A percentile compares a stretch with the other conserved stretches of the same genome.
Conservation (phyloP, 1,140 invertebrate genomes). For the Antheraea pernyi region DNA sequence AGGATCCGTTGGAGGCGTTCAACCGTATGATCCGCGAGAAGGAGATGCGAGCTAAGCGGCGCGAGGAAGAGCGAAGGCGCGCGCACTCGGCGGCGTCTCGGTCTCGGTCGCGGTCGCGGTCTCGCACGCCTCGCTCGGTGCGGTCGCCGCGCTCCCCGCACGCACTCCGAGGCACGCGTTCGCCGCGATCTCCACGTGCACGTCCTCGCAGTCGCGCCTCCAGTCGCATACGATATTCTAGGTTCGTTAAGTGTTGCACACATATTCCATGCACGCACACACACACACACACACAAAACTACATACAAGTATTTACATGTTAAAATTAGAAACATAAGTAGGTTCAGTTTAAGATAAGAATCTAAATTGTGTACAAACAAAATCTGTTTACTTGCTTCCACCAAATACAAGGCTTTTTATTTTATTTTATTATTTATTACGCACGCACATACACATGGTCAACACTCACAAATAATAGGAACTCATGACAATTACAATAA, state of each 20-base stretch:
- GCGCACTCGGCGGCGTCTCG: constrained; percentile 49
- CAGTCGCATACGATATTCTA: constrained; percentile 66
- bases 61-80: constrained; percentile 82
- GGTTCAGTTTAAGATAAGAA: no score
- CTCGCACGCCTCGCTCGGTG: constrained; percentile 44
- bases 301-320: no score
- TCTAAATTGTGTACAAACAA: no score
- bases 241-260: constrained; percentile 52
- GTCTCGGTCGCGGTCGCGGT: constrained; percentile 24
- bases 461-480: no score
- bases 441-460: no score
- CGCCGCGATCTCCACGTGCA: constrained; percentile 36
- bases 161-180: constrained; percentile 40
- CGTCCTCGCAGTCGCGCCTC: constrained; percentile 58
- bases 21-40: constrained; percentile 91
- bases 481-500: no score
- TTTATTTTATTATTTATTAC: no score
- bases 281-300: no score
- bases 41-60: constrained; percentile 84
- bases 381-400: no score
- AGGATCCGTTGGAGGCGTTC: constrained; percentile 34
- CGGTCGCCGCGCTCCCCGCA: constrained; percentile 42
- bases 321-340: no score
- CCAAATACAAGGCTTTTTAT: no score
- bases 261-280: no score